Evolutionary conservation across 2,113 vertebrate genomes (phyloP).

Genomic region (Ellobius talpinus): DNA sequence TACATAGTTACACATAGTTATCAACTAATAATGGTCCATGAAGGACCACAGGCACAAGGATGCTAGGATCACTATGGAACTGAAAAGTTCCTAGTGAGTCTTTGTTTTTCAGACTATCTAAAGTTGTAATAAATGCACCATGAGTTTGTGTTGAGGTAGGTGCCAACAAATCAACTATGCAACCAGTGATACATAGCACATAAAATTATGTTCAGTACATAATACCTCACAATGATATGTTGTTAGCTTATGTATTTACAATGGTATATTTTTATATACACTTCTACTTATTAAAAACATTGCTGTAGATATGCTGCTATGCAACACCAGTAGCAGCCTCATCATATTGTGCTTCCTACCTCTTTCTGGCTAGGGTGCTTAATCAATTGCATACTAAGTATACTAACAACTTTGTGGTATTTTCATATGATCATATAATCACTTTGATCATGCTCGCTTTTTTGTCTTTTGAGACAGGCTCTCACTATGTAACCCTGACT

Average conservation of each 20-base stretch:
- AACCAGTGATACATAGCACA: background rate
- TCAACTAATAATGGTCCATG: background rate
- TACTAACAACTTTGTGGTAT: background rate
- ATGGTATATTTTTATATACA: background rate
- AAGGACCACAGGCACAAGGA: background rate
- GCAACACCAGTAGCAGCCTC: background rate
- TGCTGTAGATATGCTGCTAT: background rate
- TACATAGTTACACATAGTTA: background rate
- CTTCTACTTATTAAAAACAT: background rate
- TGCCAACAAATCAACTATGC: background rate
- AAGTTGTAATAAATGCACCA: background rate
- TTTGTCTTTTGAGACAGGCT: background rate
- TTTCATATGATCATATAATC: background rate
- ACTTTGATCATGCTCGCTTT: background rate
- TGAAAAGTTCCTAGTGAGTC: background rate
- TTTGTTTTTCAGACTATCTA: background rate
- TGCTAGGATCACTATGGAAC: background rate
- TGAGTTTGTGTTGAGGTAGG: background rate
- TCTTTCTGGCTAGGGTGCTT: background rate
- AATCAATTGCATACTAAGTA: background rate
- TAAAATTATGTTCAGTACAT: background rate
- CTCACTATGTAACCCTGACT: background rate
- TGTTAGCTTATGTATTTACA: background rate
- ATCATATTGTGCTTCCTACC: background rate
- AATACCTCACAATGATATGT: background rate